Evolutionary conservation across 2,113 vertebrate genomes (phyloP).

Genomic region (Progne subis): DNA sequence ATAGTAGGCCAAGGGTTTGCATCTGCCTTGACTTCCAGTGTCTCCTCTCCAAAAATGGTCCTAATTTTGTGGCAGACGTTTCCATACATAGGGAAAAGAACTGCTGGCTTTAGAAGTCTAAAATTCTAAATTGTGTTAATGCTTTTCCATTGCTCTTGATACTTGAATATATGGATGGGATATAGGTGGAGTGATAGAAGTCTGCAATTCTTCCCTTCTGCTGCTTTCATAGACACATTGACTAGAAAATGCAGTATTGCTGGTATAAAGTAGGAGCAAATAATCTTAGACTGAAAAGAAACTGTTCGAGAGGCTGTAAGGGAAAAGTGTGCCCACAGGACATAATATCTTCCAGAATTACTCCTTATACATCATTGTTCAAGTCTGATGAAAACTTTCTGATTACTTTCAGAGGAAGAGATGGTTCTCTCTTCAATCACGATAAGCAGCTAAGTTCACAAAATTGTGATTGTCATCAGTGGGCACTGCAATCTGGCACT

Average conservation of each 20-base stretch:
- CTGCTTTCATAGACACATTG: neutral
- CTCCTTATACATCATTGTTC: slow-evolving; percentile 21
- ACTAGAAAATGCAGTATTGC: slow-evolving; percentile 2
- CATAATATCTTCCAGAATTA: neutral
- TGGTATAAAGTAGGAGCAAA: neutral
- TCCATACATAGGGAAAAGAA: neutral
- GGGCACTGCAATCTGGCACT: neutral
- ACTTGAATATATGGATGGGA: neutral
- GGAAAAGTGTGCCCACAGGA: slow-evolving; percentile 17
- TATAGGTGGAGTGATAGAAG: neutral
- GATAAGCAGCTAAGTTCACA: neutral
- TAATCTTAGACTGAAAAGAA: slow-evolving; percentile 20
- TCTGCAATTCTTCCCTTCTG: neutral
- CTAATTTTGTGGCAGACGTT: neutral
- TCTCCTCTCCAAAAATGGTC: neutral
- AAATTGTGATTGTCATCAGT: neutral
- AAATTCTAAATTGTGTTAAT: neutral
- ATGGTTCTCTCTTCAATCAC: neutral
- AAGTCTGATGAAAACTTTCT: slow-evolving; percentile 15
- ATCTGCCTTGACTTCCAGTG: neutral
- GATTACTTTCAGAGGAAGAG: slow-evolving; percentile 12
- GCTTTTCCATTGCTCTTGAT: neutral
- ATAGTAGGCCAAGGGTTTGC: neutral
- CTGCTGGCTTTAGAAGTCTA: neutral
- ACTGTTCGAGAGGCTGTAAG: neutral